These are phyloP conservation scores for Cyprinodon diabolis DNA, from an alignment of 2,797 vertebrate species.

Conservation along the genomic window DNA sequence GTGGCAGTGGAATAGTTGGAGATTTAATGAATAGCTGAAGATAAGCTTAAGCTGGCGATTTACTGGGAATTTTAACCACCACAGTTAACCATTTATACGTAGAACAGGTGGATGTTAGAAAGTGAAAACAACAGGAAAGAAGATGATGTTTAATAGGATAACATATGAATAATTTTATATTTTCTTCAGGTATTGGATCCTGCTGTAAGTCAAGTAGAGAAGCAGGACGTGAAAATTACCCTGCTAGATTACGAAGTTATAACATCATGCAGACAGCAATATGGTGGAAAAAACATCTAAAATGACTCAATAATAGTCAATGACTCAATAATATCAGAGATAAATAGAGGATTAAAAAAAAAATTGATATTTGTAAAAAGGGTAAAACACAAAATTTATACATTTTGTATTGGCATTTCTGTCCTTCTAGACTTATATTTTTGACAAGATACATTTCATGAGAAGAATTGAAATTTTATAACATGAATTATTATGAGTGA, in stretches of 20 bases:
- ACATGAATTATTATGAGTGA: background rate
- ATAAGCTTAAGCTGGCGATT: slow-evolving; percentile 10
- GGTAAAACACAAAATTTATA: too few species aligned
- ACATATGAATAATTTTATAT: background rate
- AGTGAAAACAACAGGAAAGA: slow-evolving; percentile 3
- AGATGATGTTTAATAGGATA: background rate
- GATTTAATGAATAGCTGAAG: slow-evolving; percentile 29
- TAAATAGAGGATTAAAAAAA: too few species aligned
- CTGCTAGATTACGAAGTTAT: background rate
- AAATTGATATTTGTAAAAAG: too few species aligned
- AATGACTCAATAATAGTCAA: too few species aligned
- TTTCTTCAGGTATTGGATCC: background rate
- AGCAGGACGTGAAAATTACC: background rate
- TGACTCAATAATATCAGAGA: too few species aligned
- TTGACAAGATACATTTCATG: background rate
- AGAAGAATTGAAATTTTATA: background rate
- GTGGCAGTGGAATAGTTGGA: slow-evolving; percentile 15
- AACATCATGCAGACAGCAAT: background rate
- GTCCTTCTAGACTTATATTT: background rate
- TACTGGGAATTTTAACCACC: slow-evolving; percentile 13
- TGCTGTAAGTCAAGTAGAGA: slow-evolving; percentile 1
- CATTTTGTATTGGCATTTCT: too few species aligned
- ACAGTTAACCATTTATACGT: slow-evolving; percentile 11
- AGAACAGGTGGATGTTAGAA: slow-evolving; percentile 9
- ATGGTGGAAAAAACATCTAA: background rate